These are phyloP conservation scores for Emmelina monodactyla DNA, from an alignment of 2,888 invertebrate genomes.

Conservation along the genomic window DNA sequence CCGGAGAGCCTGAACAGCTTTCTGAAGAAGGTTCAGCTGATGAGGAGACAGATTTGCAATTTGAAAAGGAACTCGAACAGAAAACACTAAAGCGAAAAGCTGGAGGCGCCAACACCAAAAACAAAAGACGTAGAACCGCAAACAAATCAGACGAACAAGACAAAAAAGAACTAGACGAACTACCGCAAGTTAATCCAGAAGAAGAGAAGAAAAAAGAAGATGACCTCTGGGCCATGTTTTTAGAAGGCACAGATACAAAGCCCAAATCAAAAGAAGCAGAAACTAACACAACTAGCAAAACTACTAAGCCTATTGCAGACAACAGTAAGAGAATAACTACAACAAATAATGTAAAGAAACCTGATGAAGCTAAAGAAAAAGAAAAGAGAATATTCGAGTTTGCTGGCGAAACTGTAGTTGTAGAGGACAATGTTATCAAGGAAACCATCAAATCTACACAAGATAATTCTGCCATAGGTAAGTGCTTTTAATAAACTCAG, in stretches of 20 bases:
- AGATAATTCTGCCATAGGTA: conserved; percentile 36
- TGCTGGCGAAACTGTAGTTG: conserved; percentile 83
- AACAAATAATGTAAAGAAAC: conserved; percentile 9
- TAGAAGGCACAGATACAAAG: conserved; percentile 71
- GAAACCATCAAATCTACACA: conserved; percentile 41
- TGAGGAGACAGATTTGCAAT: conserved; percentile 65
- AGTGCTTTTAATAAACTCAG: too few species aligned
- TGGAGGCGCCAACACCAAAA: conserved; percentile 22
- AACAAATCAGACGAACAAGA: conserved; percentile 19
- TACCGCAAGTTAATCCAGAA: conserved; percentile 51
- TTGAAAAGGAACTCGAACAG: conserved; percentile 50
- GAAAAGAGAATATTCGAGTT: conserved; percentile 81
- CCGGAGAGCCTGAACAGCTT: conserved; percentile 68
- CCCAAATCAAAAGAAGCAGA: conserved; percentile 27
- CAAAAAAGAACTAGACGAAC: conserved; percentile 25
- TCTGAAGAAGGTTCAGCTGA: conserved; percentile 75
- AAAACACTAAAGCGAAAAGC: conserved; percentile 42
- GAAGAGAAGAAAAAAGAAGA: conserved; percentile 77
- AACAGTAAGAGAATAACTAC: not conserved
- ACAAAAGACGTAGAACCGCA: conserved; percentile 32
- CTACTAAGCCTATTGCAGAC: not conserved
- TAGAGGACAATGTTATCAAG: conserved; percentile 47
- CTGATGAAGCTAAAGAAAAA: conserved; percentile 57
- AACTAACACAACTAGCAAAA: not conserved
- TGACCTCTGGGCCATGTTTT: conserved; percentile 81